Evolutionary conservation across 1,140 invertebrate species (phyloP).

Genomic region (Cyclina sinensis): DNA sequence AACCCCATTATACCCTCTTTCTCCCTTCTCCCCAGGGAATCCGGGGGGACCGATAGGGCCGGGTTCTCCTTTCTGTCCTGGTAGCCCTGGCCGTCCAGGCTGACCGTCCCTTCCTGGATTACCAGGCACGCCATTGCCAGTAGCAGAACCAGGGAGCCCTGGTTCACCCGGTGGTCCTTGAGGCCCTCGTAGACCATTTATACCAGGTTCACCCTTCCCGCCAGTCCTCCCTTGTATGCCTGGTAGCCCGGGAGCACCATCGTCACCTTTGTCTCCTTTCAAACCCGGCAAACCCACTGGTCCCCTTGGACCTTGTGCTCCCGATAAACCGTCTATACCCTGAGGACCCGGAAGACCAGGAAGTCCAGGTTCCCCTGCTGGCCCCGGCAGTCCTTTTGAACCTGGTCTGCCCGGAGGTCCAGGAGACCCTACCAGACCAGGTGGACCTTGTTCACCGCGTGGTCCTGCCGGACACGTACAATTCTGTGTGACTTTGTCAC

Average conservation of each 20-base stretch:
- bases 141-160: constrained; percentile 9
- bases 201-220: background rate
- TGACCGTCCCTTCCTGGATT: background rate
- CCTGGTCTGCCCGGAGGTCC: constrained; percentile 25
- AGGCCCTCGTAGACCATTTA: constrained; percentile 6
- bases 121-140: constrained; percentile 30
- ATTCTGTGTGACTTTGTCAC: constrained; percentile 8
- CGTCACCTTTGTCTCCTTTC: background rate
- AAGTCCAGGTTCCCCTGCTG: background rate
- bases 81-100: background rate
- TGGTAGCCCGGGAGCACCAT: constrained; percentile 12
- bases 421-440: constrained; percentile 18
- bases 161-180: background rate
- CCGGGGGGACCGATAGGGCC: background rate
- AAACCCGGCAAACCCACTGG: background rate
- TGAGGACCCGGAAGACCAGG: constrained; percentile 11
- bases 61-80: background rate
- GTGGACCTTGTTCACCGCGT: constrained; percentile 2
- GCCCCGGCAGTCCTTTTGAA: constrained; percentile 33
- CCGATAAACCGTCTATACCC: constrained; percentile 9
- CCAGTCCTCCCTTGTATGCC: background rate
- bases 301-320: background rate
- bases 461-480: constrained; percentile 54
- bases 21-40: constrained; percentile 1
- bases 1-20: background rate